Evolutionary conservation across 64 coral and sea anemone genomes (phyloP), one percentile per base, ranked within the genome.

Genomic region (Montipora capricornis): DNA sequence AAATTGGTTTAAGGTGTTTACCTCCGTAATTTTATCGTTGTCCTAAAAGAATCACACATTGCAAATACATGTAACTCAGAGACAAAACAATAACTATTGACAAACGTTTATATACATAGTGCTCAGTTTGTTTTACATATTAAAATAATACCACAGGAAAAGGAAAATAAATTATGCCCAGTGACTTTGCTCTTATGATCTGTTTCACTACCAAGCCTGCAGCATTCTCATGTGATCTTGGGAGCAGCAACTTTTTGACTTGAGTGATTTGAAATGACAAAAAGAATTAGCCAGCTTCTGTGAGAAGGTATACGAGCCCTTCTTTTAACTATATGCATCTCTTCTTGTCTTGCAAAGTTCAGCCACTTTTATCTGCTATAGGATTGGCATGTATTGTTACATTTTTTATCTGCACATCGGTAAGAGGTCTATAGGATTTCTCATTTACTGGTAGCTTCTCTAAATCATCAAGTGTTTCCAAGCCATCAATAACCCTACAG

Each of bases 381-480:
- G 97, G 97, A 69, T 99, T 99, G 48, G 97, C 97, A 90, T 99
- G 97, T 2, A 99, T 96, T 19, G 95, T 99, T 7, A 99, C 91
- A 47, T 73, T 88, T 87, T 91, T 88, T n/a, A 99, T 96, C 45
- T 83, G 93, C 8, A 96, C 97, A 62, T 95, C 94, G 70, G 88
- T 81, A 17, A 96, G 70, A 11, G 97, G 97, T 8, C 92, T 68
- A 57, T 88, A 94, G 16, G 91, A 92, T 87, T 99, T 99, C 62
- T 99, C 97, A 92, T 99, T 93, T 44, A 96, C 95, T 67, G 97
- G 97, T 37, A 99, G 52, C 53, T 99, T 99, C 79, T 99, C 97
- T 48, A 99, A 76, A 67, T 99, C 97, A 45, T 99, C 95, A 37
- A 99, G 78, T 5, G 95, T 94, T 83, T 99, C 97, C 78, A 96